Base-by-base conservation (phyloP, 2,113 vertebrate species). In the Passer domesticus region DNA sequence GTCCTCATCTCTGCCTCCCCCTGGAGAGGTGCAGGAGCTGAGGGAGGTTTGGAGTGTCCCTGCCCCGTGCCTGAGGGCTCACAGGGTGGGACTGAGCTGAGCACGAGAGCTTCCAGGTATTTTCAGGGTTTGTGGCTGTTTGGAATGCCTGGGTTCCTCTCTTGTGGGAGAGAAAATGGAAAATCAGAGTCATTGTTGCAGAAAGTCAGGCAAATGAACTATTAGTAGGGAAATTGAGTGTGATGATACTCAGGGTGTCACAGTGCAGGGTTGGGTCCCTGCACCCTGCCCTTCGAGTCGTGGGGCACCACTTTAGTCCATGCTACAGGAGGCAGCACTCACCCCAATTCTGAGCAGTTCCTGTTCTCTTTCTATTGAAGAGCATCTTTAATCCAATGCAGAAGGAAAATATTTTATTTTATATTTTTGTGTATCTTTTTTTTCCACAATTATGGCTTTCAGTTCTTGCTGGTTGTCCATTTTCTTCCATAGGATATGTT, bases 231-330 rank as follows among this genome's bases (percentile, higher is more conserved):
- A 33, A 31, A 44, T 16, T 33, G 52, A 33, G 25, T 22, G 35
- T 70, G 63, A 8, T 30, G 39, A 9, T 31, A 10, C 11, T 37
- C 35, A 15, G 67, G 7, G 22, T 63, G 49, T 49, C 31, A 28
- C 49, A 63, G 72, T 3, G 0, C 33, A 4, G 22, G 0, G 1
- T 9, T 6, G 0, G 25, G 33, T 20, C 41, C 28, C 49, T 17
- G 46, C 21, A 5, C 13, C 5, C 62, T 39, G 50, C 76, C 56
- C 67, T 22, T 46, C 13, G 16, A 4, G 11, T 3, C 0, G 0
- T 7, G 13, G 27, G 25, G 10, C 30, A 63, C 56, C 2, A 3
- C 46, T 9, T 37, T 16, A 5, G 31, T 7, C 50, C 9, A 8
- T 1, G 0, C 13, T 6, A 11, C 20, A 27, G 9, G 49, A n/a